These are phyloP conservation scores for Druon quercuslanigerum DNA, from an alignment of 1,140 invertebrate genomes.

Conservation along the genomic window DNA sequence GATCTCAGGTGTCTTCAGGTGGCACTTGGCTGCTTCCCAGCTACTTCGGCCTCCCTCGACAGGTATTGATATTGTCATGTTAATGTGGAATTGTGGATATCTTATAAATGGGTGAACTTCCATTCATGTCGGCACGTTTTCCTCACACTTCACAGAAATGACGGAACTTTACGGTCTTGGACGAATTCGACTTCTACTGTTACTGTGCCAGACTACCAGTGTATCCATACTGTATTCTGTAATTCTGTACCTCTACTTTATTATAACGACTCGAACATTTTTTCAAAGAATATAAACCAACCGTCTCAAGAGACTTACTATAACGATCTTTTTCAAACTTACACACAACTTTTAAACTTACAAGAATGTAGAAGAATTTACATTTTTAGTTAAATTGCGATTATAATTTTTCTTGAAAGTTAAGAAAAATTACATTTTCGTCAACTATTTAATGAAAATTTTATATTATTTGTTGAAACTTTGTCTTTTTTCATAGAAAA, in stretches of 20 bases:
- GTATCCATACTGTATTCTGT: no score
- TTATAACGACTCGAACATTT: background rate
- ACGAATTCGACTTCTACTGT: slow-evolving; percentile 38
- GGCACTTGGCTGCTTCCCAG: slow-evolving; percentile 34
- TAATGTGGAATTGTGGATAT: slow-evolving; percentile 64
- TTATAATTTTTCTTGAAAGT: no score
- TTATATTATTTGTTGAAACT: no score
- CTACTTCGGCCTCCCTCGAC: slow-evolving; percentile 37
- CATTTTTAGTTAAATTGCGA: no score
- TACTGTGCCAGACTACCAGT: no score
- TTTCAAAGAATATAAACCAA: background rate
- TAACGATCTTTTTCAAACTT: no score
- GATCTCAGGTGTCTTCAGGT: slow-evolving; percentile 16
- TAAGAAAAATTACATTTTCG: no score
- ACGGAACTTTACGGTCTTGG: slow-evolving; percentile 8
- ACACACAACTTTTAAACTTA: no score
- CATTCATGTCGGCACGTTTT: slow-evolving; percentile 68
- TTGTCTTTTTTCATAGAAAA: no score
- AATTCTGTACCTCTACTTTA: slow-evolving; percentile 31
- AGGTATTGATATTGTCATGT: slow-evolving; percentile 71
- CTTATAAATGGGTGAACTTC: slow-evolving; percentile 58
- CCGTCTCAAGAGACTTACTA: no score
- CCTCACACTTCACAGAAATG: slow-evolving; percentile 42
- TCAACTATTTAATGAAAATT: no score
- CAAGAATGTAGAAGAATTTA: no score